Evolutionary conservation across 2,113 vertebrate genomes (phyloP), one percentile per base, ranked within the genome.

Genomic region (Centropristis striata): DNA sequence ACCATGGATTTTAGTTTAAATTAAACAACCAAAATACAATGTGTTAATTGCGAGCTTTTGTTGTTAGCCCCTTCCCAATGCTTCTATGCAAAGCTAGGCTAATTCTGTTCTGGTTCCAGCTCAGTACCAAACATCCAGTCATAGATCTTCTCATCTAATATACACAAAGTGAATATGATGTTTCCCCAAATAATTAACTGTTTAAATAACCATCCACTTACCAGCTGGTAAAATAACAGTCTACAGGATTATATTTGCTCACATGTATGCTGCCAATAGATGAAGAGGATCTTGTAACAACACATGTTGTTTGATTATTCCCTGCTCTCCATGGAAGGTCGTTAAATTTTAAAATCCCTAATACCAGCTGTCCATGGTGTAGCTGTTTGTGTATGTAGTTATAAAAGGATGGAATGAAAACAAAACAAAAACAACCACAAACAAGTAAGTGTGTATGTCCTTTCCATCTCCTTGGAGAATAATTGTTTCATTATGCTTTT

Each of bases 341-440:
- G 4, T 60, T 60, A 75, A 20, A 14, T 8, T 8, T 15, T 37
- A 14, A 59, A 44, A 46, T 65, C 28, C 11, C 47, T 32, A 44
- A 78, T 37, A 12, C 42, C 42, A 50, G 57, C 64, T 57, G 71
- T 70, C 32, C 27, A 2, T 57, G 3, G 1, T 42, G 32, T 49
- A 7, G 37, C 23, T 20, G 18, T 57, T 59, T 49, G 37, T 64
- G 13, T n/a, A 15, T 58, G 27, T 13, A 15, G 51, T 50, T 50
- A 57, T 49, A 50, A 65, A 71, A 59, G 20, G 46, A 67, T 44
- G n/a, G 4, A 51, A 80, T 53, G 20, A 51, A 65, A 71, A 59
- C 8, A 58, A 46, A 70, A 49, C 23, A 64, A 58, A 36, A 21
- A 41, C 14, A 15, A 20, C 58, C 53, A n/a, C 20, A 67, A 55